Percentiles rank a stretch among this genome's conserved stretches.
These are phyloP conservation scores for Martes martes DNA, from an alignment of 2,113 vertebrate species.

Conservation along the genomic window DNA sequence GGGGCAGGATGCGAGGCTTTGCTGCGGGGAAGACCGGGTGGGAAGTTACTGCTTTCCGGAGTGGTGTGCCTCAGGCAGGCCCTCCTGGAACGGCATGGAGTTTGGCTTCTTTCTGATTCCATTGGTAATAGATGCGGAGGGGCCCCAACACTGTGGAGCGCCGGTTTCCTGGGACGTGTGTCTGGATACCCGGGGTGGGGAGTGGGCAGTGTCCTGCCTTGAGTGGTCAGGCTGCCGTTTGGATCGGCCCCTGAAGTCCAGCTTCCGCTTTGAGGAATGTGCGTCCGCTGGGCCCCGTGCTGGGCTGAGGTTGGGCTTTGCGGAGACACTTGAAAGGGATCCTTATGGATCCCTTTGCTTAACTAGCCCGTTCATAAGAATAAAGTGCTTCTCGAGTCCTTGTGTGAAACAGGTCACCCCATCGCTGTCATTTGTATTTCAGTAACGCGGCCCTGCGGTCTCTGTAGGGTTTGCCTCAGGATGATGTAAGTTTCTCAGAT, in stretches of 20 bases:
- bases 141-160: rapidly evolving
- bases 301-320: background rate
- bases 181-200: too few species aligned
- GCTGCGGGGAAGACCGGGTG: rapidly evolving
- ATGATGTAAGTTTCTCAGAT: background rate
- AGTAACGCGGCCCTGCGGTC: background rate
- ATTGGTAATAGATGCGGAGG: rapidly evolving
- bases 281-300: rapidly evolving
- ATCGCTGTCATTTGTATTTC: rapidly evolving
- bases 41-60: rapidly evolving
- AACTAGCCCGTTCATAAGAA: rapidly evolving
- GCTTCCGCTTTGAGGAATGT: rapidly evolving
- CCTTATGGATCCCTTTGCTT: too few species aligned
- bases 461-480: background rate
- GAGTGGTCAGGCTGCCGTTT: rapidly evolving
- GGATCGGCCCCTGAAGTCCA: rapidly evolving
- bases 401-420: too few species aligned
- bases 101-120: rapidly evolving
- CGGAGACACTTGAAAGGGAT: too few species aligned
- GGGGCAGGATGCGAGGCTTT: rapidly evolving
- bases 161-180: rapidly evolving
- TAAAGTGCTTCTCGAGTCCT: background rate
- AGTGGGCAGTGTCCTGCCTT: rapidly evolving
- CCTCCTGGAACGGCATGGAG: rapidly evolving
- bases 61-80: rapidly evolving